phyloP scores from a whole-genome alignment of 2,797 vertebrate genomes.

The Trichosurus vulpecula region DNA sequence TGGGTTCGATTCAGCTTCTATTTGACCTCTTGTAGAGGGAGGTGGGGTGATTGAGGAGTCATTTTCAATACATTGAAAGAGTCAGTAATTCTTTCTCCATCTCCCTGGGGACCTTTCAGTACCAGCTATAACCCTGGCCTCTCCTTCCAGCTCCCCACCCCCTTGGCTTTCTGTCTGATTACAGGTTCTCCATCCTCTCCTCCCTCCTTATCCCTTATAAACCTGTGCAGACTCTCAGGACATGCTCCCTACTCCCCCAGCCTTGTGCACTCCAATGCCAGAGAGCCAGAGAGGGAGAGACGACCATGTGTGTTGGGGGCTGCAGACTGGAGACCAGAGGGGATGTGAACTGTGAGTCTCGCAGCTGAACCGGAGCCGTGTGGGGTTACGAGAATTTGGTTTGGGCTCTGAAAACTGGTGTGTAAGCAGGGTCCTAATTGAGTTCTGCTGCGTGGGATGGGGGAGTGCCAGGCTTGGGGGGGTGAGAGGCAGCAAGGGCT shows the following conservation, averaged over 20 bases:
- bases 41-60: not conserved
- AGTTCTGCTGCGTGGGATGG: conserved; percentile 88
- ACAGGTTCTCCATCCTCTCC: not conserved
- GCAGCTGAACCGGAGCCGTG: conserved; percentile 81
- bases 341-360: conserved; percentile 76
- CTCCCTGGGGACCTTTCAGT: not conserved
- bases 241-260: not conserved
- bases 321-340: not conserved
- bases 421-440: conserved; percentile 88
- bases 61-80: not conserved
- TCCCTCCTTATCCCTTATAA: conserved; percentile 10
- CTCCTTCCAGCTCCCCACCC: not conserved
- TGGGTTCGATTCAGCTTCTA: not conserved
- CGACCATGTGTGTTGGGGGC: not conserved
- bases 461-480: not conserved
- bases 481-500: no score
- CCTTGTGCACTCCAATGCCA: not conserved
- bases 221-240: conserved; percentile 34
- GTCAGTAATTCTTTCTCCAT: not conserved
- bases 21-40: not conserved
- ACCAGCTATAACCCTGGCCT: not conserved
- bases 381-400: conserved; percentile 86
- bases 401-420: conserved; percentile 85
- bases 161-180: not conserved
- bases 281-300: conserved; percentile 26